Evolutionary conservation across 2,113 vertebrate genomes (phyloP), one percentile per base, ranked within the genome.

Genomic region (Forbesichthys papilliferus): DNA sequence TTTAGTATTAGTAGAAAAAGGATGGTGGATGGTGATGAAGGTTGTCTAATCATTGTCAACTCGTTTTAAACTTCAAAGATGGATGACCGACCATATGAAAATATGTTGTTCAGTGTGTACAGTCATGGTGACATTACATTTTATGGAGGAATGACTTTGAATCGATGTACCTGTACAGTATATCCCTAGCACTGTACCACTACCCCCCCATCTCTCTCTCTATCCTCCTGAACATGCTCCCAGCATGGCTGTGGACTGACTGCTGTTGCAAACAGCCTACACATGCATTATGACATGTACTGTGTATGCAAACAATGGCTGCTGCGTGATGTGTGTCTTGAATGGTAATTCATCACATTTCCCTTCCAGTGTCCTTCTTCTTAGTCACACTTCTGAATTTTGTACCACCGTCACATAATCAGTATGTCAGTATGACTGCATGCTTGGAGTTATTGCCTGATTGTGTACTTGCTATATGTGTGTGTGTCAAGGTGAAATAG

Each of bases 401-500:
- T 27, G 27, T 27, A 27, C 27, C 27, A 27, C 27, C 27, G 27
- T 27, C 27, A 42, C 63, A 71, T 52, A 74, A 73, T 66, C 6
- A 0, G 20, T 52, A 11, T 53, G 11, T 14, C 1, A 5, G 34
- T 48, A 65, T 66, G 51, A 27, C 34, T 20, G 16, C 6, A 14
- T 66, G 52, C 10, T 4, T 54, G 9, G 27, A 42, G 20, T 48
- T 36, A 14, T 0, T 16, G 58, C 9, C 51, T 46, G 49, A 6
- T 42, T 42, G 36, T 42, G 36, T 42, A 42, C 36, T 42, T 42
- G 36, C 36, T 42, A 42, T 56, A 14, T 20, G 16, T 20, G 33
- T 47, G 66, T 63, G 61, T 53, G 13, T 27, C 8, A 68, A 62
- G 62, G 62, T 0, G 68, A 74, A 68, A 68, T 36, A 46, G 63